These are phyloP conservation scores for Smutsia temminckii DNA, from an alignment of 2,797 vertebrate genomes.

Conservation along the genomic window DNA sequence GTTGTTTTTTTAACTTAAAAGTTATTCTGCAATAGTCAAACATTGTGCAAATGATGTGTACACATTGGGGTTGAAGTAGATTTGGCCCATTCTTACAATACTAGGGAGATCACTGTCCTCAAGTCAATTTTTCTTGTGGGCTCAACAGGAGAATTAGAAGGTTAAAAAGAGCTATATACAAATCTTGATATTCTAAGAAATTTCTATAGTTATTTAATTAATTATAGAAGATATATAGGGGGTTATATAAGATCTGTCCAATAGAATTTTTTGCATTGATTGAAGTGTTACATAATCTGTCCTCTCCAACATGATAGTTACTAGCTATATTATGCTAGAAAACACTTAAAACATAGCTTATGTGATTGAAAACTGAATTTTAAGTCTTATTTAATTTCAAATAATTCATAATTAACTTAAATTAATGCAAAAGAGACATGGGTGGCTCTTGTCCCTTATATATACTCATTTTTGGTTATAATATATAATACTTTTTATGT, in stretches of 20 bases:
- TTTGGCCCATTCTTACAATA: neutral
- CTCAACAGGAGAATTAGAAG: neutral
- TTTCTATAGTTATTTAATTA: neutral
- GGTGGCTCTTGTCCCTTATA: neutral
- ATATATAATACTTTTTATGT: neutral
- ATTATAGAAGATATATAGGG: neutral
- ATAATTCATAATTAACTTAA: neutral
- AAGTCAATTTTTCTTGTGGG: neutral
- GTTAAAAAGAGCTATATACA: neutral
- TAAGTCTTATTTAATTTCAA: neutral
- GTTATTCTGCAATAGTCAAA: neutral
- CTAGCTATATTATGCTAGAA: neutral
- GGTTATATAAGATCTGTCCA: neutral
- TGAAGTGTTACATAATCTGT: neutral
- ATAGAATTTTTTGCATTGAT: neutral
- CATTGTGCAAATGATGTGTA: neutral
- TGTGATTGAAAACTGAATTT: neutral
- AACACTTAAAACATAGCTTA: neutral
- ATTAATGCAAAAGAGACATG: neutral
- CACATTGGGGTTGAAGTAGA: neutral
- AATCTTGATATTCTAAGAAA: neutral
- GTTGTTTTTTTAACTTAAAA: neutral
- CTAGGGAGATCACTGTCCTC: neutral
- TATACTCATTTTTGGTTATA: neutral
- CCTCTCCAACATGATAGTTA: neutral